Conservation (phyloP, 2,113 vertebrate species). For the Vidua macroura region DNA sequence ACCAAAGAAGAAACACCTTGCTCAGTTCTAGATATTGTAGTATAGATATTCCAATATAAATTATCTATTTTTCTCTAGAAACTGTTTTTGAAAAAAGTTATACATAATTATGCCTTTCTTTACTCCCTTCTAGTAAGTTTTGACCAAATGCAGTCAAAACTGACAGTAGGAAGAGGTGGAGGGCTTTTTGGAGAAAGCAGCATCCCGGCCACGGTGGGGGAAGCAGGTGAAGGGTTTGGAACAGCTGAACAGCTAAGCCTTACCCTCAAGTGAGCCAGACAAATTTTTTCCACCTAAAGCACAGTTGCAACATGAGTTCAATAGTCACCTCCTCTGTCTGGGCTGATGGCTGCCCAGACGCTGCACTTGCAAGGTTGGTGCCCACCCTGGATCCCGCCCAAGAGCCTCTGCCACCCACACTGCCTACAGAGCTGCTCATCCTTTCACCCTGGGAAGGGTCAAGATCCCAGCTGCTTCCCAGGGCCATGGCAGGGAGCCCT, state of each 20-base stretch:
- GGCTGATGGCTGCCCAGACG: background rate
- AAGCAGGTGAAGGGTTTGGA: background rate
- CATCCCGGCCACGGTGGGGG: fast-evolving
- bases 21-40: background rate
- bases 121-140: background rate
- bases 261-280: background rate
- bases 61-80: background rate
- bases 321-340: background rate
- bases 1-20: background rate
- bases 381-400: background rate
- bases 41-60: background rate
- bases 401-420: background rate
- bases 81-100: background rate
- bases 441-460: background rate
- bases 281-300: slow-evolving; percentile 30
- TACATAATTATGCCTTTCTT: background rate
- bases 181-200: background rate
- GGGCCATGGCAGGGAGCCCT: background rate
- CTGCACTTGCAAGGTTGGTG: background rate
- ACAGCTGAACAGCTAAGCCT: slow-evolving; percentile 23
- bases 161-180: background rate
- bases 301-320: background rate
- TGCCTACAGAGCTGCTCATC: background rate
- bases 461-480: background rate
- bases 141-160: background rate